Conservation (phyloP, 2,113 vertebrate species). For the Ahaetulla prasina region DNA sequence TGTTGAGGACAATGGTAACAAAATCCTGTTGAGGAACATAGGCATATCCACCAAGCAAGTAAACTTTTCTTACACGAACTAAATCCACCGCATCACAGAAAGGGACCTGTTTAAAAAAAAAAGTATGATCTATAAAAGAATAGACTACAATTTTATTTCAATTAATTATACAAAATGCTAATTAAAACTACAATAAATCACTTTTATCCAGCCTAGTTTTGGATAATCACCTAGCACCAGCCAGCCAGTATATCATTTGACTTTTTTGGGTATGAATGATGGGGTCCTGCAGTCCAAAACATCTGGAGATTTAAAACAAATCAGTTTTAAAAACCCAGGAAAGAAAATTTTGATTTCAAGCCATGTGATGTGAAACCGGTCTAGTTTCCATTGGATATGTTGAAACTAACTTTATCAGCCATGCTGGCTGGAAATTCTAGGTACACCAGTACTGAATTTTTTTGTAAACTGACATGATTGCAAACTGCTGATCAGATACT, state of each 20-base stretch:
- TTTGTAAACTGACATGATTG: neutral
- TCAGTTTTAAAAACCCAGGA: neutral
- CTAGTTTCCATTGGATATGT: neutral
- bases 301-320: neutral
- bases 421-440: neutral
- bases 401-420: neutral
- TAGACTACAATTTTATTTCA: neutral
- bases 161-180: neutral
- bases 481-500: neutral
- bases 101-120: conserved; percentile 73
- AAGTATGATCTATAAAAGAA: neutral
- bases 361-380: neutral
- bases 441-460: neutral
- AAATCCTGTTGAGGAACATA: conserved; percentile 90
- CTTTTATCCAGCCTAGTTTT: neutral
- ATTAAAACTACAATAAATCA: neutral
- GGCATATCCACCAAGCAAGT: conserved; percentile 81
- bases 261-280: neutral
- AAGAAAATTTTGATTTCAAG: neutral
- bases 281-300: neutral
- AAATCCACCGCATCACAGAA: conserved; percentile 93
- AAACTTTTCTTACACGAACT: conserved; percentile 85
- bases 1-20: conserved; percentile 84
- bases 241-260: neutral
- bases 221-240: neutral